Conservation (phyloP, 2,113 vertebrate species). For the Catharus minimus region DNA sequence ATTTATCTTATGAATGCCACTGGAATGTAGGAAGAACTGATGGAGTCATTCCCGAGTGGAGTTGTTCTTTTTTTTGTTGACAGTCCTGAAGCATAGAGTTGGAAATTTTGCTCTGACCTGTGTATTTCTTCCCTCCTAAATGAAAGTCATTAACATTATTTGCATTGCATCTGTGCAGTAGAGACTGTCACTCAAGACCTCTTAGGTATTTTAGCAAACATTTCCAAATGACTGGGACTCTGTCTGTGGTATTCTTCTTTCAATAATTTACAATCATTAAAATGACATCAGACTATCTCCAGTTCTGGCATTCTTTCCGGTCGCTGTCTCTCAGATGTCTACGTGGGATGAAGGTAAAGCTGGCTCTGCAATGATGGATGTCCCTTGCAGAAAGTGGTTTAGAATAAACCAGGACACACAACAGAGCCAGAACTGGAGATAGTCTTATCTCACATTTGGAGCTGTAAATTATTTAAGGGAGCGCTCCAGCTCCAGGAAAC, state of each 20-base stretch:
- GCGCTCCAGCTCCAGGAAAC: slow-evolving; percentile 44
- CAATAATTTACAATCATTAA: slow-evolving; percentile 56
- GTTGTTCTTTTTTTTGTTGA: background rate
- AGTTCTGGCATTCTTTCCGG: slow-evolving; percentile 37
- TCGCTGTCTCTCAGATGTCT: slow-evolving; percentile 24
- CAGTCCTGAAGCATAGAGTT: background rate
- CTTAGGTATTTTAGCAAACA: slow-evolving; percentile 25
- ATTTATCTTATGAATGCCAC: background rate
- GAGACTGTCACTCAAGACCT: slow-evolving; percentile 3
- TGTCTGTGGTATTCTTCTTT: slow-evolving; percentile 21
- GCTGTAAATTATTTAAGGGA: slow-evolving; percentile 68
- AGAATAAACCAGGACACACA: background rate
- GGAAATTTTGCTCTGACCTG: background rate
- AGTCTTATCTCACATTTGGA: slow-evolving; percentile 63
- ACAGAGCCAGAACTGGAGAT: slow-evolving; percentile 25
- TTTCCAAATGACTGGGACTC: background rate
- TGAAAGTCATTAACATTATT: slow-evolving; percentile 24
- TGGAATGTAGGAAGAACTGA: background rate
- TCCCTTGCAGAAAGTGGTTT: slow-evolving; percentile 40
- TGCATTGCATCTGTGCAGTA: background rate
- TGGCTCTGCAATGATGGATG: slow-evolving; percentile 54
- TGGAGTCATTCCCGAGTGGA: background rate
- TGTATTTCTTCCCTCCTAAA: background rate
- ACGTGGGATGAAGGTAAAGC: slow-evolving; percentile 42
- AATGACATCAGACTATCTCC: slow-evolving; percentile 56